Evolutionary conservation across 1,140 invertebrate species (phyloP), one percentile per base, ranked within the genome.

Genomic region (Pteromalus puparum): DNA sequence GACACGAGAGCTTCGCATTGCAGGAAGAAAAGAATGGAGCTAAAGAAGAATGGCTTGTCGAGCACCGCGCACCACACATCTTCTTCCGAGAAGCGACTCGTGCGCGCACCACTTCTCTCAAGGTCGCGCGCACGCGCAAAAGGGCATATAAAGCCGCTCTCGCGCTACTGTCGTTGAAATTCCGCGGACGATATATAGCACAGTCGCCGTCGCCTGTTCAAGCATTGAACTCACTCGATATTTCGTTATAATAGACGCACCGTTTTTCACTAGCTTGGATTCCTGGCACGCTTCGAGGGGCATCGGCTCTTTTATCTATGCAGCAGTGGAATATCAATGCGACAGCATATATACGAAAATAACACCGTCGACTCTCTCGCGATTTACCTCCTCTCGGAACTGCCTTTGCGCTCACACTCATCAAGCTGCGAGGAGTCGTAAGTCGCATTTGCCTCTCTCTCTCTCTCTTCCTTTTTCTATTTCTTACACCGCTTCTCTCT

Each of bases 311-410:
- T 82, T 74, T 82, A 70, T 76, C 65, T 10, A 53, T 10, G 81
- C 18, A 18, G 18, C 48, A 13, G 30, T 28, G 74, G 81, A 82
- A 82, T 82, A 82, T 82, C 81, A 82, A 82, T 83, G 81, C 28
- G 81, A 83, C 53, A 46, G 12, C 30, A 53, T n/a, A n/a, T n/a
- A n/a, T 72, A 89, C 42, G 77, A 85, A 80, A 70, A 67, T 42
- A 74, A 81, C 7, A 67, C 74, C 61, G 76, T 46, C 77, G 26
- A 70, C 68, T n/a, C 30, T 77, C 73, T 38, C 34, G 73, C 79
- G 83, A 73, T 81, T 72, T 74, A 61, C 70, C 70, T 53, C 15
- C 72, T 80, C 78, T 80, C 26, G n/a, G 78, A 80, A 80, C 78
- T 72, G 9, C 48, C 61, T 65, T 18, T 15, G 4, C 61, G 10